These are phyloP conservation scores for Sander vitreus DNA, from an alignment of 2,113 vertebrate genomes.

Conservation along the genomic window DNA sequence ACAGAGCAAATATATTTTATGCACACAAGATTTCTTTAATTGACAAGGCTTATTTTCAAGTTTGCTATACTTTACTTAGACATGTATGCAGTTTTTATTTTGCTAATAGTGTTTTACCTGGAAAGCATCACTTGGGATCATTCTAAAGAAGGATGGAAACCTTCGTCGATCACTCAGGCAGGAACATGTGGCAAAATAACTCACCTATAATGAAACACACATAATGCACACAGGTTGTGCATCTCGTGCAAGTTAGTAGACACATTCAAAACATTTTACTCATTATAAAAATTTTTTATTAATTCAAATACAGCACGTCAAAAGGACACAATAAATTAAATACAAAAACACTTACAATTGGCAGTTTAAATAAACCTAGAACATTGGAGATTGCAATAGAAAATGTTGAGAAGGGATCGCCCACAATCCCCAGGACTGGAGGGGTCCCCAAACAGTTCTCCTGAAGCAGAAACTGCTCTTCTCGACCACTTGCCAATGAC, in stretches of 20 bases:
- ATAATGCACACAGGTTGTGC: not conserved
- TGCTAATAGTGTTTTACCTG: constrained; percentile 27
- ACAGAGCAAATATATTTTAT: not conserved
- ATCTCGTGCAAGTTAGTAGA: not conserved
- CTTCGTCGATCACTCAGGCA: constrained; percentile 43
- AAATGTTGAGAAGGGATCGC: constrained; percentile 69
- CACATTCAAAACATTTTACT: not conserved
- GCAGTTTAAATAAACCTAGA: constrained; percentile 66
- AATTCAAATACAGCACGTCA: too few relatives aligned
- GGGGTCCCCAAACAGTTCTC: constrained; percentile 57
- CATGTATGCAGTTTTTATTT: not conserved
- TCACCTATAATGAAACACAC: constrained; percentile 33
- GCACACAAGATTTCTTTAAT: not conserved
- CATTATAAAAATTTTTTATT: too few relatives aligned
- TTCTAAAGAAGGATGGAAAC: constrained; percentile 59
- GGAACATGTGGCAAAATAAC: constrained; percentile 60
- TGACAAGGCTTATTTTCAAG: too few relatives aligned
- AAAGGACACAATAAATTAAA: too few relatives aligned
- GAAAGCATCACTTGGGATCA: constrained; percentile 58
- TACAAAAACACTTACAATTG: constrained; percentile 40
- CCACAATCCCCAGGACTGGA: constrained; percentile 68
- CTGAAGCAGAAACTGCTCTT: constrained; percentile 46
- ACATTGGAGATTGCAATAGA: constrained; percentile 66
- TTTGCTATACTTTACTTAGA: too few relatives aligned
- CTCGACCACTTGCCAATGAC: constrained; percentile 51